Conservation (phyloP, 2,113 vertebrate species). For the Brachirus orientalis region DNA sequence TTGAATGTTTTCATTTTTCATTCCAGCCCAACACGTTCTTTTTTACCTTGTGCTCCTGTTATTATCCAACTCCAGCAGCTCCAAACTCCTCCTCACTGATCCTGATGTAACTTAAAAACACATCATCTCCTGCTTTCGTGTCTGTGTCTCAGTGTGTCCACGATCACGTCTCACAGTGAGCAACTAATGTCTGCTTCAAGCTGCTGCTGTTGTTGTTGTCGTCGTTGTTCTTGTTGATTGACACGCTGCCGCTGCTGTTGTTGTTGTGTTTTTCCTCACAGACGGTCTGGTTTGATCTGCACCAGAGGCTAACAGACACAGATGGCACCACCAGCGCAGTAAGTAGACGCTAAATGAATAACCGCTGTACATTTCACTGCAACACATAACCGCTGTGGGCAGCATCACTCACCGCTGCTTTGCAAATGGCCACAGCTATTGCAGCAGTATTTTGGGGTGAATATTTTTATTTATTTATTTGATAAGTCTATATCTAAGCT, state of each 20-base stretch:
- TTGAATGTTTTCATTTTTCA: too few species aligned
- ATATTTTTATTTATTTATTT: too few species aligned
- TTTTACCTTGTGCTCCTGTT: constrained; percentile 11
- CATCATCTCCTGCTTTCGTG: neutral
- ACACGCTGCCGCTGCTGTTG: constrained; percentile 67
- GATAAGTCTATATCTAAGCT: too few species aligned
- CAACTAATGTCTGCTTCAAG: constrained; percentile 37
- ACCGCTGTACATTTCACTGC: constrained; percentile 16
- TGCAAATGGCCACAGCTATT: neutral
- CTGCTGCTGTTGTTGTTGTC: constrained; percentile 45
- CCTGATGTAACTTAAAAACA: neutral
- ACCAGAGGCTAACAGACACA: constrained; percentile 92
- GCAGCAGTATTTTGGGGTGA: neutral
- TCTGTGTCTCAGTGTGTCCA: constrained; percentile 11
- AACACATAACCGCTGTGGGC: constrained; percentile 23
- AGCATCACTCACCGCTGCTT: constrained; percentile 10
- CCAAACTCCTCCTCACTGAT: too few species aligned
- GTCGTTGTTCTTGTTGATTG: constrained; percentile 59
- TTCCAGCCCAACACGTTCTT: too few species aligned
- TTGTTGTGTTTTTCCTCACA: constrained; percentile 79
- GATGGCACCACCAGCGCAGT: constrained; percentile 89
- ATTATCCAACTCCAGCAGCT: neutral
- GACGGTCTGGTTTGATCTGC: constrained; percentile 96
- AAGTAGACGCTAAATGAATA: constrained; percentile 74
- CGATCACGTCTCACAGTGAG: constrained; percentile 6